A percentile compares a stretch with the other conserved stretches of the same genome.
Conservation (phyloP, 2,113 vertebrate genomes). For the Danio rerio region GRCz12tu NC_133195.1:26588001-26588500, state of each 20-base stretch:
- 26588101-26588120: constrained; percentile 10
- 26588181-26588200: constrained; percentile 49
- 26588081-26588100: constrained; percentile 48
- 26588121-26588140: constrained; percentile 44
- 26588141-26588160: constrained; percentile 62
- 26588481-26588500: constrained; percentile 39
- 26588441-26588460: constrained; percentile 54
- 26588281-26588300: constrained; percentile 64
- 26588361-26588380: constrained; percentile 39
- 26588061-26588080: constrained; percentile 33
- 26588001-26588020: constrained; percentile 30
- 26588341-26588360: constrained; percentile 61
- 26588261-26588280: constrained; percentile 64
- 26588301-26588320: constrained; percentile 70
- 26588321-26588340: constrained; percentile 66
- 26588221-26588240: constrained; percentile 37
- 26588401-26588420: constrained; percentile 56
- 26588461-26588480: constrained; percentile 32
- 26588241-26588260: constrained; percentile 64
- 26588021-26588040: constrained; percentile 30
- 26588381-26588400: constrained; percentile 53
- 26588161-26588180: constrained; percentile 50
- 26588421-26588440: constrained; percentile 58
- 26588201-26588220: constrained; percentile 37
- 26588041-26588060: constrained; percentile 44